Percentiles rank a stretch among this genome's conserved stretches.
Evolutionary conservation across 2,888 invertebrate species (phyloP).

Genomic region (Drosophila percnosoma): DNA sequence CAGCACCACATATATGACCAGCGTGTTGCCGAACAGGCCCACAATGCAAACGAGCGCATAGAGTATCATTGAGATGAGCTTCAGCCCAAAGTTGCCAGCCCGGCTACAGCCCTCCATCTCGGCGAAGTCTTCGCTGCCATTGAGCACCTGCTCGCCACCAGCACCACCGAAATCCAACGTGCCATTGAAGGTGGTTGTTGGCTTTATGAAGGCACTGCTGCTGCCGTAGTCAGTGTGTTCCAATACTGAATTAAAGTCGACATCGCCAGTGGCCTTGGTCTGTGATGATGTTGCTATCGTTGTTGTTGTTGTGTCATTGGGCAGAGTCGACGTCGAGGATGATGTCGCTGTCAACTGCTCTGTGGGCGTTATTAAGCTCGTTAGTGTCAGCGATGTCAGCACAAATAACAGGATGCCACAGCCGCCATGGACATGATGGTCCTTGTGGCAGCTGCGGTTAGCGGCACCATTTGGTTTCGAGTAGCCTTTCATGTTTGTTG

Average conservation of each 20-base stretch:
- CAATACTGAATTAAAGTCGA: constrained; percentile 36
- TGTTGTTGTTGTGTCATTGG: constrained; percentile 32
- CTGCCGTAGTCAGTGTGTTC: constrained; percentile 58
- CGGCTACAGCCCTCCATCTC: constrained; percentile 84
- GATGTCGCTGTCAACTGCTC: constrained; percentile 65
- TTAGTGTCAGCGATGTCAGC: constrained; percentile 77
- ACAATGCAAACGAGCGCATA: constrained; percentile 94
- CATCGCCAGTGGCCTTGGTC: constrained; percentile 30
- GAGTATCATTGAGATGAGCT: constrained; percentile 89
- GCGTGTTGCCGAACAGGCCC: constrained; percentile 94
- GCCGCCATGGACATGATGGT: constrained; percentile 57
- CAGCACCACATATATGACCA: constrained; percentile 95
- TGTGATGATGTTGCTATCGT: constrained; percentile 23
- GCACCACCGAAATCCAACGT: constrained; percentile 35
- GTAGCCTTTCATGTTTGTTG: constrained; percentile 68
- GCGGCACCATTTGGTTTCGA: constrained; percentile 70
- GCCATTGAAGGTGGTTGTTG: constrained; percentile 53
- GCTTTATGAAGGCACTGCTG: constrained; percentile 24
- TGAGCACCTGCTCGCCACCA: constrained; percentile 21
- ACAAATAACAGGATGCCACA: constrained; percentile 71
- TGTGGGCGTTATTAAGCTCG: constrained; percentile 80
- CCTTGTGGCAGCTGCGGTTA: constrained; percentile 62
- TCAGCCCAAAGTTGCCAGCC: constrained; percentile 86
- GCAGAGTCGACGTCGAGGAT: constrained; percentile 26
- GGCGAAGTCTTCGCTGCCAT: constrained; percentile 47